Percentiles rank a stretch among this genome's conserved stretches.
phyloP scores from a whole-genome alignment of 2,888 invertebrate species.

The Tenthredo livida region DNA sequence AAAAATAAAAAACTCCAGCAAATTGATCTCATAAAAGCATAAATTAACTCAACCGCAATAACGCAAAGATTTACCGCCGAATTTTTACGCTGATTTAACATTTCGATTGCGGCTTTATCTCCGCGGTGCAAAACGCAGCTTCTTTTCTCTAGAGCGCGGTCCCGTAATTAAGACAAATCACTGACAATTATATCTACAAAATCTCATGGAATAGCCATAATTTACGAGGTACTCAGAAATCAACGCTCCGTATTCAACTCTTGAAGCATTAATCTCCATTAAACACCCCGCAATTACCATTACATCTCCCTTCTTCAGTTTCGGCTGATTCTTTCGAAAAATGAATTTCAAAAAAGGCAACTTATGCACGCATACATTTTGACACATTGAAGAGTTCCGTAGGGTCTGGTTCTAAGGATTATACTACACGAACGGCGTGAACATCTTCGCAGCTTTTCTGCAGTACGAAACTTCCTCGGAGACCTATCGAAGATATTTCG shows the following conservation, averaged over 20 bases:
- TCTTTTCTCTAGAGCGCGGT: not conserved
- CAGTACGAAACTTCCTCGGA: not conserved
- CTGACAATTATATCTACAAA: slow-evolving; percentile 64
- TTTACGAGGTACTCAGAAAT: slow-evolving; percentile 49
- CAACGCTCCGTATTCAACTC: slow-evolving; percentile 40
- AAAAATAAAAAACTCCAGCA: not conserved
- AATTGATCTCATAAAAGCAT: not conserved
- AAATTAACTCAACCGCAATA: not conserved
- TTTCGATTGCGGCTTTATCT: slow-evolving; percentile 57
- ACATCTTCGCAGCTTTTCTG: not conserved
- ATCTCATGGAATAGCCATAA: slow-evolving; percentile 65
- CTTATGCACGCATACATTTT: not conserved
- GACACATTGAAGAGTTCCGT: not conserved
- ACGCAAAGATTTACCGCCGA: slow-evolving; percentile 25
- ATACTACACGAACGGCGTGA: not conserved
- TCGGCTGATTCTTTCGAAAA: not conserved
- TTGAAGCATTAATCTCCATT: slow-evolving; percentile 67
- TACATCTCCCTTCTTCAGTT: too few species aligned
- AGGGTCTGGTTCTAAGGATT: too few species aligned
- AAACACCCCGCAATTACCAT: slow-evolving; percentile 28
- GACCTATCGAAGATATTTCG: slow-evolving; percentile 66
- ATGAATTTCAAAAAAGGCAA: not conserved
- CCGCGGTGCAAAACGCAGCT: slow-evolving; percentile 46
- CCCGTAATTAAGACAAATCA: slow-evolving; percentile 69
- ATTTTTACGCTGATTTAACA: slow-evolving; percentile 60